Evolutionary conservation across 1,140 invertebrate genomes (phyloP), one percentile per base, ranked within the genome.

Genomic region (Drosophila leontia): DNA sequence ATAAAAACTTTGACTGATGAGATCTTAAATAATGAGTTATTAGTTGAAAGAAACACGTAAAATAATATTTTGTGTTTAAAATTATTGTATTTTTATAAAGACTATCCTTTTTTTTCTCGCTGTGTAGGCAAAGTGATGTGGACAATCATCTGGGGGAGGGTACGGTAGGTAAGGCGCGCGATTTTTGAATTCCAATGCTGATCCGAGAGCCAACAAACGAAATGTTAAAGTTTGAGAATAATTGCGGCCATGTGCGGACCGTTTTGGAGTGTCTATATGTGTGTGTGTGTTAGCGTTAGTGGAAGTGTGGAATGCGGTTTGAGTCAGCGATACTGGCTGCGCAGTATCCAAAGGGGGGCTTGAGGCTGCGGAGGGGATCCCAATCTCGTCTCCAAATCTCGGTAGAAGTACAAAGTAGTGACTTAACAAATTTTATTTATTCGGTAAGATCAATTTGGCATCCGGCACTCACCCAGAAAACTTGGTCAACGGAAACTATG

Each of bases 151-250:
- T 29, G 41, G 17, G 11, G 19, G 26, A 29, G 26, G 7, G 41
- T 13, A 17, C 15, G 13, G 26, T 26, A 23, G 45, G 75, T 42
- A 59, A 62, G 47, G 57, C 42, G 53, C 76, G 84, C 80, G 77
- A 84, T 87, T 90, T 87, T 84, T 71, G 56, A 87, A 87, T 87
- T 88, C 84, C 84, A 88, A 80, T 62, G 84, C 72, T 84, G 84
- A 74, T 76, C 79, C 83, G 50, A 88, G 71, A 88, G 71, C 53
- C 68, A 75, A 56, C 67, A 70, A 67, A 70, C 67, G 67, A 87
- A 87, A 87, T 87, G 84, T 75, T 87, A 87, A 88, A 84, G 84
- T 87, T 87, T 87, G 85, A 80, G 84, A 87, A 87, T 87, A 88
- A 83, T 84, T 88, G 83, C 69, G 67, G 70, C 67, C 72, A 78